Evolutionary conservation across 2,113 vertebrate genomes (phyloP).

Genomic region (Bubo bubo): DNA sequence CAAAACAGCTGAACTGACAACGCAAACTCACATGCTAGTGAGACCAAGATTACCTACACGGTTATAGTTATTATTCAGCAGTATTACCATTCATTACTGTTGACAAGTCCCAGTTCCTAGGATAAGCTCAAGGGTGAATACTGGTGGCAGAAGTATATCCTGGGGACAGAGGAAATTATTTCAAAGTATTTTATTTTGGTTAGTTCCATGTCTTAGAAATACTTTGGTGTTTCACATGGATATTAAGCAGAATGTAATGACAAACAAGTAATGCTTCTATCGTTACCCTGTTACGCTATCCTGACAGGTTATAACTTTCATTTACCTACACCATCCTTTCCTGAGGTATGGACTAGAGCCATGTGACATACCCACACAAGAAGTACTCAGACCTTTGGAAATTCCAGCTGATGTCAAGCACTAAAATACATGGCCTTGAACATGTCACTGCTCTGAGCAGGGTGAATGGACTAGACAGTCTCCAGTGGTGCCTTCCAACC

Average conservation of each 20-base stretch:
- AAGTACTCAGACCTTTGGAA: background rate
- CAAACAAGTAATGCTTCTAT: background rate
- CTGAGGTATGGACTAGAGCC: background rate
- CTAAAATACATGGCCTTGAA: background rate
- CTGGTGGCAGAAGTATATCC: background rate
- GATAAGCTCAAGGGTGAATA: background rate
- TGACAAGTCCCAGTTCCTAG: background rate
- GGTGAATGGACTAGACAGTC: background rate
- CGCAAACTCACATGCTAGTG: background rate
- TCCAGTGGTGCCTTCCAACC: background rate
- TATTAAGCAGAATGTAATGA: background rate
- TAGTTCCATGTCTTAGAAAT: background rate
- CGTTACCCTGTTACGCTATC: background rate
- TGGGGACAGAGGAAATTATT: background rate
- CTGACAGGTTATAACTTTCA: background rate
- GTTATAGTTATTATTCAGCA: background rate
- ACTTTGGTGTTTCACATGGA: background rate
- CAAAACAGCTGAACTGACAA: background rate
- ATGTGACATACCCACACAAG: background rate
- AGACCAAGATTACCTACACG: background rate
- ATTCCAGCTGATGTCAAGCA: background rate
- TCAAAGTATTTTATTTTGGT: background rate
- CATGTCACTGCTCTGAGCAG: background rate
- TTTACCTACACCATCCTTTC: background rate
- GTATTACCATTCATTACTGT: background rate